Conservation (phyloP, 2,888 invertebrate species). For the Argyresthia goedartella region DNA sequence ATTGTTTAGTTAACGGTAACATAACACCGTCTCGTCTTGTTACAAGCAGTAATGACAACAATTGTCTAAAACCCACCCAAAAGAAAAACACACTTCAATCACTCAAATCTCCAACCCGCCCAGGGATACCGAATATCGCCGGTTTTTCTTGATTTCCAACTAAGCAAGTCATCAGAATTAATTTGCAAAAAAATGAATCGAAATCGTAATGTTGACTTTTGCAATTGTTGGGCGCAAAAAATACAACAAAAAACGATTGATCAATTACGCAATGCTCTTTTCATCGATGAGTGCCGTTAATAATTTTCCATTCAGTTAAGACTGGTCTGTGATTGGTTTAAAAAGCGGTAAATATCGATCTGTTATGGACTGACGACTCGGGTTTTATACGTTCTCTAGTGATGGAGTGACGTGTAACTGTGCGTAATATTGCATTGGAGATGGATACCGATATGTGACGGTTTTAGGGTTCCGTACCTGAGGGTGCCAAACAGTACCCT, state of each 20-base stretch:
- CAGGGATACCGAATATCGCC: not conserved
- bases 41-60: not conserved
- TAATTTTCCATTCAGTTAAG: not conserved
- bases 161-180: constrained; percentile 14
- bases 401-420: no score
- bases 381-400: no score
- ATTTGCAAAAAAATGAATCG: constrained; percentile 11
- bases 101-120: not conserved
- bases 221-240: not conserved
- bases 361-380: not conserved
- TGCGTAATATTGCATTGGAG: not conserved
- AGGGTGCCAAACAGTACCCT: no score
- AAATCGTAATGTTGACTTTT: constrained; percentile 1
- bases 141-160: not conserved
- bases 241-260: constrained; percentile 1
- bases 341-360: constrained; percentile 2
- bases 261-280: constrained; percentile 6
- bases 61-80: not conserved
- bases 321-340: constrained; percentile 5
- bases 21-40: not conserved
- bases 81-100: not conserved
- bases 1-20: not conserved
- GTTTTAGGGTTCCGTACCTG: no score
- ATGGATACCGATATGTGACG: not conserved
- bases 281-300: constrained; percentile 4